Evolutionary conservation across 35 echinoderm and acorn worm genomes (phyloP), one percentile per base, ranked within the genome.

Genomic region (Ophiothrix spiculata): DNA sequence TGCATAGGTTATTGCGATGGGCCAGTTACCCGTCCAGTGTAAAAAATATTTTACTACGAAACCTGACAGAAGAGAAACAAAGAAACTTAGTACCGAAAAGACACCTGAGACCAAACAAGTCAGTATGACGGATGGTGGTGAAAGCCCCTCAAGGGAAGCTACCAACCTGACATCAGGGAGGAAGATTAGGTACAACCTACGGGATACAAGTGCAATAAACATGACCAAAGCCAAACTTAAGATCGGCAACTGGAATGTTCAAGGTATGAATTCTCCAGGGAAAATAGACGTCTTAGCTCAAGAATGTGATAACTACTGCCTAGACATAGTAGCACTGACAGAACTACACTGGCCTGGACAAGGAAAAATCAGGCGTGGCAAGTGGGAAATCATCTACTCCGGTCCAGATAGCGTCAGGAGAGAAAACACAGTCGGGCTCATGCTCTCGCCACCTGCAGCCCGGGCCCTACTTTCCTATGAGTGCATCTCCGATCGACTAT

Each of bases 41-140:
- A 78, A 78, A 35, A 78, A 78, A 15, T 37, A 76, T 29, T 39
- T 39, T 31, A 78, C 76, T 78, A 78, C 76, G 32, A 78, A 78
- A 78, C 76, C 76, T 78, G 76, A 78, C 32, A n/a, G 21, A 37
- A 78, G 10, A 78, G 38, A 36, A 78, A 78, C 4, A 78, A 16
- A 4, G 4, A 78, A n/a, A 4, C 13, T 34, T 10, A 1, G 76
- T 78, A 78, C 76, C 33, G 32, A 78, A 78, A 78, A 4, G 76
- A 28, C 33, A 39, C 33, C 76, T 78, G 29, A 33, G 76, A 78
- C 38, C 31, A 6, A 2, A 2, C 10, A 28, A 78, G 38, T 78
- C 76, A 78, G 38, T 4, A 36, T 3, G 76, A 78, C 17, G 76
- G 32, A 1, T 37, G 36, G 25, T 78, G 76, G 76, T 78, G 76